Evolutionary conservation across 2,888 invertebrate species (phyloP).

Genomic region (Peribatodes rhomboidaria): DNA sequence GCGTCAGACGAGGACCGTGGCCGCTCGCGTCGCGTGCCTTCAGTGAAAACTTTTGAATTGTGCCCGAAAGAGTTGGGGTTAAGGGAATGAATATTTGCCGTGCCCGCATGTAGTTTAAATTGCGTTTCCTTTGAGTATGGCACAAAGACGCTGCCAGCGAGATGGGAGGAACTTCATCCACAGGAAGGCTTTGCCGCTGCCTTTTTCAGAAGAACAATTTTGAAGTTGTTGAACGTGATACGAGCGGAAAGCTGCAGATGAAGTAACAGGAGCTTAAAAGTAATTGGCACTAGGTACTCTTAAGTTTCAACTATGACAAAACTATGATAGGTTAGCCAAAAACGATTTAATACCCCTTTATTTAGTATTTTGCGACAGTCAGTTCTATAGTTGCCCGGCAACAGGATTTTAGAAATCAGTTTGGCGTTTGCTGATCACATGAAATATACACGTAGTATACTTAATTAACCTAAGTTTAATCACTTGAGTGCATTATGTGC

Average conservation of each 20-base stretch:
- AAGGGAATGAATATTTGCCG: conserved; percentile 70
- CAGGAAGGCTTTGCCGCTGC: conserved; percentile 61
- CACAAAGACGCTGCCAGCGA: conserved; percentile 66
- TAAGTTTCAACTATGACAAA: not conserved
- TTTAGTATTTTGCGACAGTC: too few relatives aligned
- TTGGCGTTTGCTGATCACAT: too few relatives aligned
- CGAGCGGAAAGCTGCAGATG: conserved; percentile 57
- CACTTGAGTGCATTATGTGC: too few relatives aligned
- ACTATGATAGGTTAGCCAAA: too few relatives aligned
- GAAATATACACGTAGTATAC: too few relatives aligned
- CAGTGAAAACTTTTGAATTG: conserved; percentile 58
- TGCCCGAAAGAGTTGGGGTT: conserved; percentile 61
- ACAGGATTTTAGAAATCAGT: too few relatives aligned
- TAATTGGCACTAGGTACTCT: conserved; percentile 5
- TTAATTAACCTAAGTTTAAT: too few relatives aligned
- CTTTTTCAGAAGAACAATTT: conserved; percentile 67
- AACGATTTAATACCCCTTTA: too few relatives aligned
- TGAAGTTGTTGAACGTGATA: conserved; percentile 54
- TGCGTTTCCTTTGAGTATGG: conserved; percentile 75
- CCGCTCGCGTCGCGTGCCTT: conserved; percentile 44
- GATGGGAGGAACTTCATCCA: conserved; percentile 68
- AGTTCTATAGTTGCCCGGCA: too few relatives aligned
- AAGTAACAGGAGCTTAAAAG: not conserved
- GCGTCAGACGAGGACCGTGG: conserved; percentile 28
- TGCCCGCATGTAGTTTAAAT: conserved; percentile 79